These are phyloP conservation scores for Silurus asotus DNA, from an alignment of 2,113 vertebrate genomes.

Conservation along the genomic window DNA sequence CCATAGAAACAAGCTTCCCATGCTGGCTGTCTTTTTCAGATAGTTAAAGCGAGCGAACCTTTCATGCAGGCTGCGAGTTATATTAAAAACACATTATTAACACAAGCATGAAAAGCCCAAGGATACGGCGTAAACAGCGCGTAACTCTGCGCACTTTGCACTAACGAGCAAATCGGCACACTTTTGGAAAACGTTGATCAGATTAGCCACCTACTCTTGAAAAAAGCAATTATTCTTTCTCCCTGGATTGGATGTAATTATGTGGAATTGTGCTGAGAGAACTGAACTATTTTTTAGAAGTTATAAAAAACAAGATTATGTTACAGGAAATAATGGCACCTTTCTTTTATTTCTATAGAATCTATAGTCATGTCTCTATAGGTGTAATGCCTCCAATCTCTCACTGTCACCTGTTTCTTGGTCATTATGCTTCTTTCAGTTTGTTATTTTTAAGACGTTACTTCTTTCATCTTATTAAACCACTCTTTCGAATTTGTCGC, in stretches of 20 bases:
- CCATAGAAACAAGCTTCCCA: conserved; percentile 18
- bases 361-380: neutral
- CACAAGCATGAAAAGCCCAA: neutral
- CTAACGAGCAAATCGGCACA: conserved; percentile 19
- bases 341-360: neutral
- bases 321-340: neutral
- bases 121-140: neutral
- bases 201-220: neutral
- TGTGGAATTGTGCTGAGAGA: neutral
- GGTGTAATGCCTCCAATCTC: neutral
- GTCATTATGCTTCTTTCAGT: neutral
- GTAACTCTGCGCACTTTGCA: conserved; percentile 8
- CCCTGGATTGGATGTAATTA: neutral
- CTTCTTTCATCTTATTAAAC: neutral
- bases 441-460: neutral
- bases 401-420: neutral
- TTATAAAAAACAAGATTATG: neutral
- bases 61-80: neutral
- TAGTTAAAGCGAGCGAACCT: neutral
- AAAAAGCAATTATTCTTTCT: neutral
- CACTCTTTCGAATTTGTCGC: neutral
- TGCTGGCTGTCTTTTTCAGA: neutral
- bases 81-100: conserved; percentile 19
- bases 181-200: conserved; percentile 6
- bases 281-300: neutral